These are phyloP conservation scores for Australoheros facetus DNA, from an alignment of 2,797 vertebrate genomes.

Conservation along the genomic window DNA sequence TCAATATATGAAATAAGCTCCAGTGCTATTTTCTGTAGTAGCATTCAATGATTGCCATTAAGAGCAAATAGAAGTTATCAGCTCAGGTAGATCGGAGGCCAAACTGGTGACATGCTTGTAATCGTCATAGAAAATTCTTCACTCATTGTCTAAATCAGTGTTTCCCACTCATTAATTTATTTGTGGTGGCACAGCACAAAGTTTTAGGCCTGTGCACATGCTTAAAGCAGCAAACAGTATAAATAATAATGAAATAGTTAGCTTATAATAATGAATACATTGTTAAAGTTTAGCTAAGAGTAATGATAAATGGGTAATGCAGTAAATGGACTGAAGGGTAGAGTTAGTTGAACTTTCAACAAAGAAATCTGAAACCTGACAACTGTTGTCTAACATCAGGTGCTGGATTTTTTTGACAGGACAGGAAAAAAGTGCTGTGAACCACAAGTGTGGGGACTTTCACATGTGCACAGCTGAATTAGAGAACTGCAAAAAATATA, in stretches of 20 bases:
- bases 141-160: background rate
- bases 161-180: background rate
- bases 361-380: background rate
- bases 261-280: background rate
- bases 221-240: background rate
- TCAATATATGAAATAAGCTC: background rate
- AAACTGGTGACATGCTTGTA: background rate
- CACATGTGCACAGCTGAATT: background rate
- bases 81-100: background rate
- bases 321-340: background rate
- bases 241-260: background rate
- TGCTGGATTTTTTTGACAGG: background rate
- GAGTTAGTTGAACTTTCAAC: background rate
- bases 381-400: background rate
- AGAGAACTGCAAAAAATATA: background rate
- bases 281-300: background rate
- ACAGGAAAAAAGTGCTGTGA: background rate
- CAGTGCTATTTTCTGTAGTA: background rate
- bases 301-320: background rate
- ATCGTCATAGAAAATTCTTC: background rate
- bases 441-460: background rate
- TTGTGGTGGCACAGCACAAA: background rate
- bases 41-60: background rate
- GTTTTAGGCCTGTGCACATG: background rate
- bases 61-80: background rate